Evolutionary conservation across 2,888 invertebrate genomes (phyloP).

Genomic region (Amphipyra tragopoginis): DNA sequence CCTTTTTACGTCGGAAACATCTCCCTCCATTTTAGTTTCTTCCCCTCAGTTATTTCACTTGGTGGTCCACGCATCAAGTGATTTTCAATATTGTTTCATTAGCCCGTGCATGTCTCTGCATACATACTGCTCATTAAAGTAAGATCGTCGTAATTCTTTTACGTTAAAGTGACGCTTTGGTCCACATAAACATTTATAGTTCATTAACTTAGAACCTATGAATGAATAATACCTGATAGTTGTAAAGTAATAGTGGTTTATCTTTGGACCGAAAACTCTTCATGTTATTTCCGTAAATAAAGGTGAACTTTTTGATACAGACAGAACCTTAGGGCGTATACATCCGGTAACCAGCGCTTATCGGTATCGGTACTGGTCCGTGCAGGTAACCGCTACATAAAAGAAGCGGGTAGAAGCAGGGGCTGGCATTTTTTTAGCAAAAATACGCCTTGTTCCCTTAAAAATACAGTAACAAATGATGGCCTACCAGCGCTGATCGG

Average conservation of each 20-base stretch:
- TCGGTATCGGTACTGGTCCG: no score
- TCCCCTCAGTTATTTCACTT: background rate
- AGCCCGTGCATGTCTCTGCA: conserved; percentile 25
- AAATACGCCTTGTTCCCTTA: no score
- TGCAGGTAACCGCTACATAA: no score
- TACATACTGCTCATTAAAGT: conserved; percentile 17
- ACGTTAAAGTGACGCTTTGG: conserved; percentile 2
- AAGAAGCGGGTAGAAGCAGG: no score
- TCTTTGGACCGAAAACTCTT: background rate
- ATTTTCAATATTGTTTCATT: conserved; percentile 25
- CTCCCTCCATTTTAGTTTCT: background rate
- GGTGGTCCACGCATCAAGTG: conserved; percentile 14
- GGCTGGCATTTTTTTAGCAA: no score
- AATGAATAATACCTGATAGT: conserved; percentile 3
- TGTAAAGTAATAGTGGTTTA: background rate
- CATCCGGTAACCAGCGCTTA: no score
- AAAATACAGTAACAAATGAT: no score
- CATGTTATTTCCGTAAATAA: no score
- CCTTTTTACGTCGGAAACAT: background rate
- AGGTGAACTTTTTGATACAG: no score
- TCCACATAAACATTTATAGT: conserved; percentile 9
- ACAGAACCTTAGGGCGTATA: no score
- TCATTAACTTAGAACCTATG: conserved; percentile 19
- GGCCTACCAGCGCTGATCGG: no score
- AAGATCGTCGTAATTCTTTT: conserved; percentile 21